Evolutionary conservation across 2,797 vertebrate species (phyloP).

Genomic region (Trachurus trachurus): DNA sequence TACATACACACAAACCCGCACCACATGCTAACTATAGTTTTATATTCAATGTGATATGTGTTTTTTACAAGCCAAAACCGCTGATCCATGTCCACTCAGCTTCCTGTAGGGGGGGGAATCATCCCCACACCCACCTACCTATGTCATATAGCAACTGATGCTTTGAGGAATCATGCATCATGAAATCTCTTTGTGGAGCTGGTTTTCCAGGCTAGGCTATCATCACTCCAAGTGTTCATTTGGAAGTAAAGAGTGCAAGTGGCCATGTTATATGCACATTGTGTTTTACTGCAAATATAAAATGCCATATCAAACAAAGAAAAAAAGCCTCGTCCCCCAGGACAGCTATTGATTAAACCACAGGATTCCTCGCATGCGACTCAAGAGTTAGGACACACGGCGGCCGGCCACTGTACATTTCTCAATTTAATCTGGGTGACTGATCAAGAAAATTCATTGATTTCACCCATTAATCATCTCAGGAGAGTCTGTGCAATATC

Average conservation of each 20-base stretch:
- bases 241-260: background rate
- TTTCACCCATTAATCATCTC: slow-evolving; percentile 66
- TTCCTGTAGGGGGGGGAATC: slow-evolving; percentile 57
- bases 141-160: background rate
- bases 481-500: slow-evolving; percentile 51
- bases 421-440: slow-evolving; percentile 61
- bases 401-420: slow-evolving; percentile 27
- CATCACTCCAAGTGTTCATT: background rate
- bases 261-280: background rate
- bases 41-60: slow-evolving; percentile 68
- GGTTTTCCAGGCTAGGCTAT: slow-evolving; percentile 1
- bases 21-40: slow-evolving; percentile 67
- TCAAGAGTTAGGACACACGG: background rate
- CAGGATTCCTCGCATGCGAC: slow-evolving; percentile 7
- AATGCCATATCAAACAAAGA: slow-evolving; percentile 34
- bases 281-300: slow-evolving; percentile 19
- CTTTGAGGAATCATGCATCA: background rate
- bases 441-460: slow-evolving; percentile 59
- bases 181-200: background rate
- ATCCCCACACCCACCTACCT: slow-evolving; percentile 13
- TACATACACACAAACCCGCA: slow-evolving; percentile 44
- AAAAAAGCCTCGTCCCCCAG: slow-evolving; percentile 25
- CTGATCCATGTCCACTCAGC: slow-evolving; percentile 73
- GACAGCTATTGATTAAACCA: slow-evolving; percentile 17
- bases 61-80: slow-evolving; percentile 76